A percentile compares a stretch with the other conserved stretches of the same genome.
phyloP scores from a whole-genome alignment of 2,113 vertebrate species.

The Dipodomys stephensi region DNA sequence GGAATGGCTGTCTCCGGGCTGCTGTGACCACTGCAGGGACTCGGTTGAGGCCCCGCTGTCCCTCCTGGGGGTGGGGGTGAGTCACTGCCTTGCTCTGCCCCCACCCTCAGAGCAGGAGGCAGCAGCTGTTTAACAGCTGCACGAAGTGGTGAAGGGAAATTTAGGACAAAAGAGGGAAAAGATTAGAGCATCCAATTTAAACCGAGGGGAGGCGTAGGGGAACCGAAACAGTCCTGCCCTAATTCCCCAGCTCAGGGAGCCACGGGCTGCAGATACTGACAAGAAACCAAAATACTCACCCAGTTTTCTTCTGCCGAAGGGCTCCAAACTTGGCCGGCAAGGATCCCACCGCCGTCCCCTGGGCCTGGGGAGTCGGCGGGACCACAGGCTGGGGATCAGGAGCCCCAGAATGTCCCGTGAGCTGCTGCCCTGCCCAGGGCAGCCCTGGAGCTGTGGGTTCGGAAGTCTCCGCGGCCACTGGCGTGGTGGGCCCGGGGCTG shows the following conservation, averaged over 20 bases:
- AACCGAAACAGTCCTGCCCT: slow-evolving; percentile 54
- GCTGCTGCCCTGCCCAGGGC: no score
- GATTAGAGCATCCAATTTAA: slow-evolving; percentile 54
- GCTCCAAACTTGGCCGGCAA: neutral
- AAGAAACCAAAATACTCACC: slow-evolving; percentile 57
- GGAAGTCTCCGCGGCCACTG: neutral
- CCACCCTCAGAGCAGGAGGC: slow-evolving; percentile 10
- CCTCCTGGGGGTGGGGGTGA: neutral
- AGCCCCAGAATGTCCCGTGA: no score
- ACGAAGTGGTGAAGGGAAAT: slow-evolving; percentile 51
- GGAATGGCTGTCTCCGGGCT: neutral
- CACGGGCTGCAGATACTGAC: neutral
- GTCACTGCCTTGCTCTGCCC: no score
- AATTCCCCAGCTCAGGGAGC: slow-evolving; percentile 48
- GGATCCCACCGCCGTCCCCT: neutral
- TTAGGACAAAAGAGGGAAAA: slow-evolving; percentile 71
- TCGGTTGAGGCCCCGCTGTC: rapidly evolving
- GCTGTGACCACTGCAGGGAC: rapidly evolving
- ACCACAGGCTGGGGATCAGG: no score
- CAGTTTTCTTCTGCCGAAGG: slow-evolving; percentile 46
- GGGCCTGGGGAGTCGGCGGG: neutral
- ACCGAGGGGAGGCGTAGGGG: slow-evolving; percentile 18
- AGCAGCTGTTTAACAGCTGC: slow-evolving; percentile 74
- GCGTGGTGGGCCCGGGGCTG: neutral
- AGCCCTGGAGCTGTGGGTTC: no score